Base-by-base conservation (phyloP, 2,113 vertebrate species). In the Actenoides lindsayi region DNA sequence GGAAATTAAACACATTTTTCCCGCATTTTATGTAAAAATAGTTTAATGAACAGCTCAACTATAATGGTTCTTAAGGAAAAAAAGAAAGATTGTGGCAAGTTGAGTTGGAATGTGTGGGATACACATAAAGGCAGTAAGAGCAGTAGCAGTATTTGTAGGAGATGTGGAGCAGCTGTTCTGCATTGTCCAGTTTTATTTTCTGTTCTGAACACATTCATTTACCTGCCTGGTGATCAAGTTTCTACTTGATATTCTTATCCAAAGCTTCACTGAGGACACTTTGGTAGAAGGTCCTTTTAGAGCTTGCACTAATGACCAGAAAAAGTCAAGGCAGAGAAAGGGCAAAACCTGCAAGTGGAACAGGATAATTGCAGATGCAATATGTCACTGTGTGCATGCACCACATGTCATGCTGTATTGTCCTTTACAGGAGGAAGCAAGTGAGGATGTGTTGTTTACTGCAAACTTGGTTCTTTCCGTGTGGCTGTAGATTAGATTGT, bases 311-410 rank as follows among this genome's bases (percentile, higher is more conserved):
- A 48, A 41, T 80, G 28, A 73, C 14, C 11, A 60, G 74, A 48
- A 81, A 39, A 51, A 48, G 10, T 46, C 30, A 42, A 73, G 39
- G 14, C 48, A 69, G 39, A 60, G 42, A 48, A 77, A 65, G 27
- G 9, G 19, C 16, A 13, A 50, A 60, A 14, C 14, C 13, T 24
- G 19, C 10, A 86, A 73, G 79, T 78, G 42, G 67, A 86, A 14
- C 27, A 68, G 28, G 51, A 27, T 50, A 35, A 59, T 2, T 37
- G 21, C 2, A 3, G 28, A 28, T 2, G 1, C 6, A 30, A 6
- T 76, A 54, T 42, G 51, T 39, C 50, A 31, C 23, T 48, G 10
- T 71, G 10, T 44, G 27, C 0, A 0, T 53, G 6, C 3, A 50
- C 31, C 7, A 11, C 17, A 5, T 24, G 3, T 73, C 9, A 10